Percentiles rank a stretch among this genome's conserved stretches.
Conservation (phyloP, 2,888 invertebrate species). For the Biston betularia region DNA sequence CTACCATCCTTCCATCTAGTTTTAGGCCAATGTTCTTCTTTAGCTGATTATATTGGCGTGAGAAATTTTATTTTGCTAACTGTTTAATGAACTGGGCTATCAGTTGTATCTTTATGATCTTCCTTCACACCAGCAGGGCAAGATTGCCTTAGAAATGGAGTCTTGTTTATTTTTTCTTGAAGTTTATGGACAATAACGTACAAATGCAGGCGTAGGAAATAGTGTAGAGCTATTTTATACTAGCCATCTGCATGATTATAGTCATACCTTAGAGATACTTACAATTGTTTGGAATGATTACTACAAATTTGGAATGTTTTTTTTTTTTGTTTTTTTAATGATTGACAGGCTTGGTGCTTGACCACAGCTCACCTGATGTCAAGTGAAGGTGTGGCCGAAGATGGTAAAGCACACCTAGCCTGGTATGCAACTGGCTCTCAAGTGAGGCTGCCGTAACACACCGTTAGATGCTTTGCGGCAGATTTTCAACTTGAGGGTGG, state of each 20-base stretch:
- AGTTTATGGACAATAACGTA: constrained; percentile 30
- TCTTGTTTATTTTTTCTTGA: constrained; percentile 28
- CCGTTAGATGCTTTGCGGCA: too few species aligned
- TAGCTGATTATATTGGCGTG: not conserved
- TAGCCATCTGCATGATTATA: constrained; percentile 23
- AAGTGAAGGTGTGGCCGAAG: too few species aligned
- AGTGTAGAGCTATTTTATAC: constrained; percentile 23
- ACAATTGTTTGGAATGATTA: constrained; percentile 17
- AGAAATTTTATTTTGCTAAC: constrained; percentile 17
- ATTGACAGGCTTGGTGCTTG: too few species aligned
- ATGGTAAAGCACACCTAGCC: too few species aligned
- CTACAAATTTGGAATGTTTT: constrained; percentile 2
- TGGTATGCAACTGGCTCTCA: too few species aligned
- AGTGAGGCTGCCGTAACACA: too few species aligned
- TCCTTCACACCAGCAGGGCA: constrained; percentile 8
- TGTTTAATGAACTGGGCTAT: constrained; percentile 12
- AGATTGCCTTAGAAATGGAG: constrained; percentile 10
- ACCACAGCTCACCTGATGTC: too few species aligned
- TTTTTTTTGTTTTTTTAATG: too few species aligned
- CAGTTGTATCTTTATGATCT: constrained; percentile 21
- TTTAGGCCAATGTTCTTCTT: constrained; percentile 6
- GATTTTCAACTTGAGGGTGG: too few species aligned
- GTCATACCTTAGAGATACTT: not conserved
- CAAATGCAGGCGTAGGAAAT: constrained; percentile 27
- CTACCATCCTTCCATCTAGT: constrained; percentile 1